Evolutionary conservation across 2,888 invertebrate species (phyloP).

Genomic region (Melolontha melolontha): DNA sequence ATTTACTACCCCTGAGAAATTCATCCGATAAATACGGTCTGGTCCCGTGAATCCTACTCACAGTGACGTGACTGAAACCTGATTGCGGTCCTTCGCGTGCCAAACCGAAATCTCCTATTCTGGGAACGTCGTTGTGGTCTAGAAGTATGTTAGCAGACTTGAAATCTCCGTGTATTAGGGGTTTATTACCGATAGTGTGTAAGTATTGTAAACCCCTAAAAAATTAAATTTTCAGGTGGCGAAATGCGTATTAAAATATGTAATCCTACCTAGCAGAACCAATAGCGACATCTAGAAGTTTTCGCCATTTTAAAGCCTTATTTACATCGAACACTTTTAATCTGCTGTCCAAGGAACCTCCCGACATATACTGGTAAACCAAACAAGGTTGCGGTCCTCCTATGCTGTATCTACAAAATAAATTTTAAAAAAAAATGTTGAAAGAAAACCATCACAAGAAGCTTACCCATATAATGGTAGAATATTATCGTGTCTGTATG

Average conservation of each 20-base stretch:
- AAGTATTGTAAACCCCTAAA: conserved; percentile 88
- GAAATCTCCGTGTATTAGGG: conserved; percentile 95
- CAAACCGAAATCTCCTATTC: conserved; percentile 96
- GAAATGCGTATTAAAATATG: neutral
- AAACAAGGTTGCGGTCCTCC: conserved; percentile 84
- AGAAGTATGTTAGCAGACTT: conserved; percentile 96
- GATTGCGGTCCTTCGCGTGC: conserved; percentile 81
- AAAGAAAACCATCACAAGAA: neutral
- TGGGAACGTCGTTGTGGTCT: conserved; percentile 87
- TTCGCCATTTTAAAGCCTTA: conserved; percentile 75
- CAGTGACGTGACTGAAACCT: conserved; percentile 75
- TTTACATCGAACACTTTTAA: conserved; percentile 67
- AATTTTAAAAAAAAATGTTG: conserved; percentile 25
- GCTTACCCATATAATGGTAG: conserved; percentile 82
- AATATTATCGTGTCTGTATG: conserved; percentile 91
- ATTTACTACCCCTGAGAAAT: conserved; percentile 78
- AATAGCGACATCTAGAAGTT: conserved; percentile 82
- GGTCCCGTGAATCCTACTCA: conserved; percentile 90
- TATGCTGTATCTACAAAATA: conserved; percentile 71
- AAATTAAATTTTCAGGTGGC: neutral
- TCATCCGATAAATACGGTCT: conserved; percentile 94
- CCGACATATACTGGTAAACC: conserved; percentile 93
- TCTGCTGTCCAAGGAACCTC: conserved; percentile 90
- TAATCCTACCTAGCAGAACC: conserved; percentile 80
- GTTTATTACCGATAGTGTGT: conserved; percentile 83